Percentiles rank a stretch among this genome's conserved stretches.
Evolutionary conservation across 2,113 vertebrate genomes (phyloP).

Genomic region (Argyrosomus japonicus): DNA sequence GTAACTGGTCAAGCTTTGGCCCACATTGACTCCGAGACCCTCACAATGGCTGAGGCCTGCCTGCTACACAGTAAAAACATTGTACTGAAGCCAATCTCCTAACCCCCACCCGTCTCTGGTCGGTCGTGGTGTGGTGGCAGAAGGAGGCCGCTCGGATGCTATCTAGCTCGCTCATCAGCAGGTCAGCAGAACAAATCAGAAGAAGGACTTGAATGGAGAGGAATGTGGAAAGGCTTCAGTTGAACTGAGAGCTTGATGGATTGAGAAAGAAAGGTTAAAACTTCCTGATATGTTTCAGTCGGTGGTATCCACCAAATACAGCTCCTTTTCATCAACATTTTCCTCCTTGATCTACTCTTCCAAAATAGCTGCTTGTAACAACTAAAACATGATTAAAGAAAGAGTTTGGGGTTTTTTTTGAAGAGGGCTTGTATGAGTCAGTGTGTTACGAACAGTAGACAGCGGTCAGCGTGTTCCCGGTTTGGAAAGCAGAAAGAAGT

Average conservation of each 20-base stretch:
- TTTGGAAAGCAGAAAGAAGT: no score
- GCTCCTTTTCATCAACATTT: background rate
- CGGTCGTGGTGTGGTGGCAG: conserved; percentile 7
- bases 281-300: background rate
- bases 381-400: background rate
- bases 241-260: conserved; percentile 25
- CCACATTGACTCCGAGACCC: conserved; percentile 37
- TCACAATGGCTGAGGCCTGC: conserved; percentile 41
- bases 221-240: conserved; percentile 51
- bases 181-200: conserved; percentile 56
- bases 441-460: no score
- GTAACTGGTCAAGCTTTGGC: conserved; percentile 37
- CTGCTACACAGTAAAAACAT: conserved; percentile 63
- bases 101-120: conserved; percentile 27
- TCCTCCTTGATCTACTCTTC: no score
- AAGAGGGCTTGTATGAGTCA: no score
- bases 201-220: conserved; percentile 43
- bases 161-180: conserved; percentile 63
- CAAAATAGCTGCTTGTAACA: background rate
- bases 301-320: background rate
- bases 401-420: no score
- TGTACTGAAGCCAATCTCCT: conserved; percentile 54
- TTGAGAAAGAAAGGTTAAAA: conserved; percentile 12
- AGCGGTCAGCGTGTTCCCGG: no score
- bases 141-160: conserved; percentile 42